phyloP scores from a whole-genome alignment of 2,113 vertebrate genomes.

The Podocnemis expansa region DNA sequence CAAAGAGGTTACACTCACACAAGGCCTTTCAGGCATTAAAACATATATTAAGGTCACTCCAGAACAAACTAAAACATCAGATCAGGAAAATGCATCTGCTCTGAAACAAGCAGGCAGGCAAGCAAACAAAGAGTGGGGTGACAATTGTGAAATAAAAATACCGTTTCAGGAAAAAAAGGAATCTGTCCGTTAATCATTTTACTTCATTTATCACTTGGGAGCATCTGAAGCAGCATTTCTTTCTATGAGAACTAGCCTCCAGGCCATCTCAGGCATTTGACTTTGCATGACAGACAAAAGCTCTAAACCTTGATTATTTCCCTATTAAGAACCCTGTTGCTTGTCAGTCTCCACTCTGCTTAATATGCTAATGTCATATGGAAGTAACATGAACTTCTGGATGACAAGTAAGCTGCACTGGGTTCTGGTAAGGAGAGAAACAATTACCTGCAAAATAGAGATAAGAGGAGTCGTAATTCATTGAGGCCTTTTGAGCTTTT shows the following conservation, averaged over 20 bases:
- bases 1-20: slow-evolving; percentile 22
- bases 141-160: slow-evolving; percentile 56
- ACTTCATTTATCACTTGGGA: background rate
- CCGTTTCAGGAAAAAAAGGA: slow-evolving; percentile 28
- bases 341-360: slow-evolving; percentile 61
- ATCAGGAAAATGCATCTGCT: slow-evolving; percentile 5
- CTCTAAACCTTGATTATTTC: slow-evolving; percentile 68
- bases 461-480: slow-evolving; percentile 47
- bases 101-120: background rate
- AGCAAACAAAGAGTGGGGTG: slow-evolving; percentile 12
- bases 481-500: slow-evolving; percentile 5
- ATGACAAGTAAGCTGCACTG: slow-evolving; percentile 32
- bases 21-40: slow-evolving; percentile 38
- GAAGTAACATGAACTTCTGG: slow-evolving; percentile 28
- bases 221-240: slow-evolving; percentile 35
- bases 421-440: slow-evolving; percentile 44
- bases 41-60: background rate
- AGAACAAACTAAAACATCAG: slow-evolving; percentile 27
- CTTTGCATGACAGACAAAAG: slow-evolving; percentile 16
- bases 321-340: slow-evolving; percentile 56
- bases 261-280: background rate
- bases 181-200: slow-evolving; percentile 50
- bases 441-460: slow-evolving; percentile 34
- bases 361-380: slow-evolving; percentile 47
- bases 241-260: slow-evolving; percentile 32